Percentiles rank a stretch among this genome's conserved stretches.
Evolutionary conservation across 1,140 invertebrate genomes (phyloP).

Genomic region (Oryctes rhinoceros): DNA sequence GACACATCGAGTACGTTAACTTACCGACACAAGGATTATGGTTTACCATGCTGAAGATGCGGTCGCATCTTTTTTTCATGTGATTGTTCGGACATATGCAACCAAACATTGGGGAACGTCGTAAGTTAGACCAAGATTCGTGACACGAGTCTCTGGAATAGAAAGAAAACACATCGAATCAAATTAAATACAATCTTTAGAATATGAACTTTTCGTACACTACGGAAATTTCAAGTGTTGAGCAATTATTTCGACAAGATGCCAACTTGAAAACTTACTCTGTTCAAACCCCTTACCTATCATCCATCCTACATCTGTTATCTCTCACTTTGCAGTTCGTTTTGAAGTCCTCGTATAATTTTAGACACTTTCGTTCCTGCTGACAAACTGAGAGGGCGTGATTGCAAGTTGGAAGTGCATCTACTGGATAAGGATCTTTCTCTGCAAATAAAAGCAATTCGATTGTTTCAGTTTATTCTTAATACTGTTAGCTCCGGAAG

Average conservation of each 20-base stretch:
- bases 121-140: slow-evolving; percentile 83
- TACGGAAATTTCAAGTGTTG: neutral
- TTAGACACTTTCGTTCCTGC: slow-evolving; percentile 77
- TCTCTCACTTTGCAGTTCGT: slow-evolving; percentile 83
- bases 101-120: slow-evolving; percentile 86
- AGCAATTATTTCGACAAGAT: neutral
- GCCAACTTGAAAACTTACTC: neutral
- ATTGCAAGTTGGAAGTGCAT: slow-evolving; percentile 86
- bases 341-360: slow-evolving; percentile 85
- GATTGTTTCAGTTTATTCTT: neutral
- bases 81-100: slow-evolving; percentile 90
- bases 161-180: no score
- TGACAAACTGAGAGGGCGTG: slow-evolving; percentile 85
- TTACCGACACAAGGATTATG: slow-evolving; percentile 92
- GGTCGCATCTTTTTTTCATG: slow-evolving; percentile 85
- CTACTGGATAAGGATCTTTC: slow-evolving; percentile 85
- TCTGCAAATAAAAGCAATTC: slow-evolving; percentile 65
- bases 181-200: no score
- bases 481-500: neutral
- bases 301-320: slow-evolving; percentile 86
- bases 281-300: slow-evolving; percentile 71
- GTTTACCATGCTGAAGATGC: slow-evolving; percentile 85
- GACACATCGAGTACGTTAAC: slow-evolving; percentile 59
- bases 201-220: neutral
- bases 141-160: slow-evolving; percentile 78